Conservation (phyloP, 2,888 invertebrate genomes). For the Cepaea hortensis region DNA sequence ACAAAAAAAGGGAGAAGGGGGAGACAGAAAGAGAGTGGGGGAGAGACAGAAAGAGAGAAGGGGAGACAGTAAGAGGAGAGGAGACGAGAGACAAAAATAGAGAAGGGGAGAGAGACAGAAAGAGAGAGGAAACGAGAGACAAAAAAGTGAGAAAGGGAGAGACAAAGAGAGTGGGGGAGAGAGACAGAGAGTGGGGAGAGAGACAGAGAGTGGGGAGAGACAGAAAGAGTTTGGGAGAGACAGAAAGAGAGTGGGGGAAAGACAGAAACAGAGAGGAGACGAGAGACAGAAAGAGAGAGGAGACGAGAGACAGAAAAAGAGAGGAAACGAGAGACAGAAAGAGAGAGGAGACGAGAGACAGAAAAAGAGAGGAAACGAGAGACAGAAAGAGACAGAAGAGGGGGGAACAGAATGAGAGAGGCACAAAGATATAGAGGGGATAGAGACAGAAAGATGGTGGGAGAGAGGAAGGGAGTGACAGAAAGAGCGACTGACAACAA, state of each 20-base stretch:
- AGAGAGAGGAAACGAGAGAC: background rate
- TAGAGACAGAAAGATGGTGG: background rate
- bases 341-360: background rate
- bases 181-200: background rate
- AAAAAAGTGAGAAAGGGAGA: background rate
- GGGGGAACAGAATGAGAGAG: background rate
- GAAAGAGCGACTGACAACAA: background rate
- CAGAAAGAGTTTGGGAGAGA: too few relatives aligned
- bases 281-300: background rate
- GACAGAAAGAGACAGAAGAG: background rate
- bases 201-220: background rate
- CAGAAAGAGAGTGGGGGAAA: too few relatives aligned
- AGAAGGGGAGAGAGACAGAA: background rate
- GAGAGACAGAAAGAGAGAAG: background rate
- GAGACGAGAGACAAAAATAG: background rate
- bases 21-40: slow-evolving; percentile 11
- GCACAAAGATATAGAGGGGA: background rate
- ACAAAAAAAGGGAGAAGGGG: background rate
- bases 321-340: background rate
- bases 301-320: background rate
- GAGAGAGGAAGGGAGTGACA: background rate
- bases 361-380: background rate
- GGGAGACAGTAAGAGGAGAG: background rate
- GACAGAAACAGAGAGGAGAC: too few relatives aligned
- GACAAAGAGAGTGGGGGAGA: background rate